phyloP scores from a whole-genome alignment of 2,797 vertebrate species.

The Diglossa cyanea region DNA sequence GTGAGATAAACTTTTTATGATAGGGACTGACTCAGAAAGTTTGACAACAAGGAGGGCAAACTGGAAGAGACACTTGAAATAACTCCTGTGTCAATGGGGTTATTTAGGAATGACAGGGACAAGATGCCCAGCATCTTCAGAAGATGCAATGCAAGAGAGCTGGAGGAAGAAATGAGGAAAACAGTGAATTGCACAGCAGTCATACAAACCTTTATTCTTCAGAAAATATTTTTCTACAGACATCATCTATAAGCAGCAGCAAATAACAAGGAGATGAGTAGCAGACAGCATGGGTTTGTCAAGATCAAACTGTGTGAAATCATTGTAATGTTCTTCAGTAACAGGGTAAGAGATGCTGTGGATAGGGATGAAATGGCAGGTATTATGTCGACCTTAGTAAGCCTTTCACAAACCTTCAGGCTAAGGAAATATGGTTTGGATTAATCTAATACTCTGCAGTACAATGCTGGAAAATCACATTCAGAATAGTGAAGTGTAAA shows the following conservation, averaged over 20 bases:
- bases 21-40: neutral
- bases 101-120: neutral
- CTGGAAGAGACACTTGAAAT: neutral
- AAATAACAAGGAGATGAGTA: neutral
- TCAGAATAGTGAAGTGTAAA: neutral
- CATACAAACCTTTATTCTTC: neutral
- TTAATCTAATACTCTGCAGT: neutral
- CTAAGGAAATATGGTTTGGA: neutral
- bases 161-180: neutral
- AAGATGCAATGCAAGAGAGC: neutral
- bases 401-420: neutral
- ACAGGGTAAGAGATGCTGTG: conserved; percentile 8
- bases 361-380: conserved; percentile 17
- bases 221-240: neutral
- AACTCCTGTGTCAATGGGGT: neutral
- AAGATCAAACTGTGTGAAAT: conserved; percentile 19
- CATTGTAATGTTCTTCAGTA: neutral
- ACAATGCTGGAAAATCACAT: neutral
- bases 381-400: neutral
- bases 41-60: neutral
- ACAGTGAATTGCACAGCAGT: neutral
- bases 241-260: neutral
- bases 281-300: neutral
- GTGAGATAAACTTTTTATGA: neutral
- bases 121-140: neutral